phyloP scores from a whole-genome alignment of 2,888 invertebrate genomes.

The Balanococcus diminutus region DNA sequence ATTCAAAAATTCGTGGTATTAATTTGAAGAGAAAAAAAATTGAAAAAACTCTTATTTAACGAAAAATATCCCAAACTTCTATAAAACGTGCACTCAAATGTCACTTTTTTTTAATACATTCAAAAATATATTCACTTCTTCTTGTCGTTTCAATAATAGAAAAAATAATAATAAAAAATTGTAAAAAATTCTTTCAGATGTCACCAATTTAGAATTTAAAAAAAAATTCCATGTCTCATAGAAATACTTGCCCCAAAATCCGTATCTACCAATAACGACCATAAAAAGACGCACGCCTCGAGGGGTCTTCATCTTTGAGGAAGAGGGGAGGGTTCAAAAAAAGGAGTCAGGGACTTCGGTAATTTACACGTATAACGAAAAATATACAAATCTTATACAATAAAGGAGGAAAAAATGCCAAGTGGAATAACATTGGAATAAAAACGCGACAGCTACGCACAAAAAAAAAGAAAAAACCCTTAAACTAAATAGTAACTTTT shows the following conservation, averaged over 20 bases:
- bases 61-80: neutral
- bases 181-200: neutral
- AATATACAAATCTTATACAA: slow-evolving; percentile 15
- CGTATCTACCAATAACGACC: neutral
- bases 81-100: too few relatives aligned
- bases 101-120: too few relatives aligned
- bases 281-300: neutral
- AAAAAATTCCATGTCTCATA: neutral
- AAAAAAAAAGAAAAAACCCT: neutral
- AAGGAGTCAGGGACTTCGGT: neutral
- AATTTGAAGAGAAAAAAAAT: too few relatives aligned
- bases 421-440: slow-evolving; percentile 41
- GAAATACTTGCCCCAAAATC: neutral
- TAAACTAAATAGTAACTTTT: slow-evolving; percentile 39
- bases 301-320: neutral
- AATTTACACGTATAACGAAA: slow-evolving; percentile 16
- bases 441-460: slow-evolving; percentile 21
- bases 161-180: neutral
- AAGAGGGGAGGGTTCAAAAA: neutral
- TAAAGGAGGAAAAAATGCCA: slow-evolving; percentile 29
- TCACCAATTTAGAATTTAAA: neutral
- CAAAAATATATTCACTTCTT: too few relatives aligned
- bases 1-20: neutral
- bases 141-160: too few relatives aligned
- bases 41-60: neutral